A percentile compares a stretch with the other conserved stretches of the same genome.
phyloP scores from a whole-genome alignment of 2,888 invertebrate species.

The Lepidocyrtinus sp. region DNA sequence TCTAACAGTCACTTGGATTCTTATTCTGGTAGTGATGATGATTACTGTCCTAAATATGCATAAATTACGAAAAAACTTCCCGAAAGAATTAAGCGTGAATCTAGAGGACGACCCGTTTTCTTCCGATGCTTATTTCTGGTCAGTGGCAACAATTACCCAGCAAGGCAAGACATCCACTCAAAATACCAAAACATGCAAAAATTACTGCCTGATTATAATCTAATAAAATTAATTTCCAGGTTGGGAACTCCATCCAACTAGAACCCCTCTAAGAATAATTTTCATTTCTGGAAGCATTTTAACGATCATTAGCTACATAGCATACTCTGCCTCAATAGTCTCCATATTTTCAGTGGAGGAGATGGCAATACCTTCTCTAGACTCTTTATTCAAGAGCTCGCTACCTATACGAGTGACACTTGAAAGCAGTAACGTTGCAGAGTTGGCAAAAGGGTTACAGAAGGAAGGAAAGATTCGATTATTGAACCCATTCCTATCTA shows the following conservation, averaged over 20 bases:
- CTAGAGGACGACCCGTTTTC: not conserved
- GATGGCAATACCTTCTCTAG: constrained; percentile 34
- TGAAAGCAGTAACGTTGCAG: constrained; percentile 33
- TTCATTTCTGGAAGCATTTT: constrained; percentile 16
- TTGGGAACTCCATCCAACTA: constrained; percentile 29
- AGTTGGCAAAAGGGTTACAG: constrained; percentile 18
- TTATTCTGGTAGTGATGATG: constrained; percentile 16
- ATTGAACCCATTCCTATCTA: not conserved
- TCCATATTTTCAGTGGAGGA: constrained; percentile 37
- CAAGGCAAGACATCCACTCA: constrained; percentile 11
- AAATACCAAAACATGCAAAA: not conserved
- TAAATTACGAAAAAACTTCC: not conserved
- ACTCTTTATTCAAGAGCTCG: constrained; percentile 25
- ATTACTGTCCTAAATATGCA: not conserved
- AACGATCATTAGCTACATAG: constrained; percentile 21
- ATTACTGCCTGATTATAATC: too few relatives aligned
- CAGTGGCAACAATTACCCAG: constrained; percentile 33
- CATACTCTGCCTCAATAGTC: constrained; percentile 44
- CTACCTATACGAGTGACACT: constrained; percentile 21
- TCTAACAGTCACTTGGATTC: constrained; percentile 23
- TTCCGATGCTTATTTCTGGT: constrained; percentile 31
- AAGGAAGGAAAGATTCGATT: constrained; percentile 19
- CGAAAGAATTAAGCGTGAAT: not conserved
- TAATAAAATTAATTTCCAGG: constrained; percentile 14
- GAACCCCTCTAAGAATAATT: constrained; percentile 20